Percentiles rank a stretch among this genome's conserved stretches.
These are phyloP conservation scores for Aspiorhynchus laticeps DNA, from an alignment of 2,113 vertebrate species.

Conservation along the genomic window DNA sequence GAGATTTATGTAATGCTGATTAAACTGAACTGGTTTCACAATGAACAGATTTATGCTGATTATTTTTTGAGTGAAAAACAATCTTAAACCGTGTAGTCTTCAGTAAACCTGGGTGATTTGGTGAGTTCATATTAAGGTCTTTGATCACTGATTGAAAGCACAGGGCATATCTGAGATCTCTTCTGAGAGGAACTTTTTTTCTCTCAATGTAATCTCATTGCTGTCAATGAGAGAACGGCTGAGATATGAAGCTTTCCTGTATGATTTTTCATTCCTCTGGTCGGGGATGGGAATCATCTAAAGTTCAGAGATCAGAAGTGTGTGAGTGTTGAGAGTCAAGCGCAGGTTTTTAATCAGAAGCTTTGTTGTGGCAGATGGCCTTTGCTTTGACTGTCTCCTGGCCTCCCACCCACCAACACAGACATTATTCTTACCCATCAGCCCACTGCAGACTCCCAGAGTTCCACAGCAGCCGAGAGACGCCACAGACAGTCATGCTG, in stretches of 20 bases:
- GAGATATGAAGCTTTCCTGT: background rate
- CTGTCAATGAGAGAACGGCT: background rate
- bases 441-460: background rate
- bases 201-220: background rate
- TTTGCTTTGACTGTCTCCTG: conserved; percentile 65
- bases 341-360: conserved; percentile 39
- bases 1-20: no score
- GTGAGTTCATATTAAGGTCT: background rate
- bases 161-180: background rate
- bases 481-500: background rate
- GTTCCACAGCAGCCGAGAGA: background rate
- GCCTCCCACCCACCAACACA: conserved; percentile 20
- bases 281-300: conserved; percentile 33
- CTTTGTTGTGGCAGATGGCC: conserved; percentile 48
- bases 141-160: background rate
- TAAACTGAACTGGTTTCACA: no score
- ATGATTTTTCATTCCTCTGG: background rate
- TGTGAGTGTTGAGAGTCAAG: conserved; percentile 47
- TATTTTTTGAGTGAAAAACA: no score
- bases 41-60: no score
- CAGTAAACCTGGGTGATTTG: no score
- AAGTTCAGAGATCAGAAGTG: conserved; percentile 25
- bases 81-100: no score
- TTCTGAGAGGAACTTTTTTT: background rate
- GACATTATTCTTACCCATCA: conserved; percentile 16